Evolutionary conservation across 2,797 vertebrate species (phyloP).

Genomic region (Tauraco hartlaubi): DNA sequence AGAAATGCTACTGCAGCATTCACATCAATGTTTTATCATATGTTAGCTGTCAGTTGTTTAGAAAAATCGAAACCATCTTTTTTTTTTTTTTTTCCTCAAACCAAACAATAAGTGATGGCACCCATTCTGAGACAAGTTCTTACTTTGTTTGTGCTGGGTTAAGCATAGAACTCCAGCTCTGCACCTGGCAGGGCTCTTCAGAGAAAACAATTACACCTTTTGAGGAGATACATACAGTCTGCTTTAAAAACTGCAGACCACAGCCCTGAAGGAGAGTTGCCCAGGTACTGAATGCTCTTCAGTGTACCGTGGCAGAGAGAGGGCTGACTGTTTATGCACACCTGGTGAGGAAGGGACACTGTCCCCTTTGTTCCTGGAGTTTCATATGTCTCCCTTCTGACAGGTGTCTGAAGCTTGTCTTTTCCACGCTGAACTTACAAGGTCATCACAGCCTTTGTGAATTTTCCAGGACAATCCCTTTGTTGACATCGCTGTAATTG

Average conservation of each 20-base stretch:
- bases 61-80: background rate
- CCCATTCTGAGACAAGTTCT: background rate
- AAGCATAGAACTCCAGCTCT: background rate
- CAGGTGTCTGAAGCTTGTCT: background rate
- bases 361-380: constrained; percentile 1
- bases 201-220: background rate
- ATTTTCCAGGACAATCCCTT: background rate
- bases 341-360: background rate
- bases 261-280: background rate
- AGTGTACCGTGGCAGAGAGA: background rate
- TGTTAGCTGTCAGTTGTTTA: background rate
- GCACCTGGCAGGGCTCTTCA: background rate
- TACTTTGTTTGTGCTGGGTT: background rate
- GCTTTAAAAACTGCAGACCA: background rate
- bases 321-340: background rate
- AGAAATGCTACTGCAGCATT: rapidly evolving
- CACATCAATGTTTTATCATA: rapidly evolving
- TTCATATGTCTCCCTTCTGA: background rate
- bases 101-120: background rate
- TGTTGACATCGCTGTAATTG: background rate
- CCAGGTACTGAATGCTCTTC: background rate
- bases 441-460: background rate
- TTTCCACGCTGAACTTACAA: background rate
- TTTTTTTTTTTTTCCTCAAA: background rate
- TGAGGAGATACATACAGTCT: background rate